Percentiles rank a stretch among this genome's conserved stretches.
These are phyloP conservation scores for Apotomis capreana DNA, from an alignment of 2,888 invertebrate species.

Conservation along the genomic window DNA sequence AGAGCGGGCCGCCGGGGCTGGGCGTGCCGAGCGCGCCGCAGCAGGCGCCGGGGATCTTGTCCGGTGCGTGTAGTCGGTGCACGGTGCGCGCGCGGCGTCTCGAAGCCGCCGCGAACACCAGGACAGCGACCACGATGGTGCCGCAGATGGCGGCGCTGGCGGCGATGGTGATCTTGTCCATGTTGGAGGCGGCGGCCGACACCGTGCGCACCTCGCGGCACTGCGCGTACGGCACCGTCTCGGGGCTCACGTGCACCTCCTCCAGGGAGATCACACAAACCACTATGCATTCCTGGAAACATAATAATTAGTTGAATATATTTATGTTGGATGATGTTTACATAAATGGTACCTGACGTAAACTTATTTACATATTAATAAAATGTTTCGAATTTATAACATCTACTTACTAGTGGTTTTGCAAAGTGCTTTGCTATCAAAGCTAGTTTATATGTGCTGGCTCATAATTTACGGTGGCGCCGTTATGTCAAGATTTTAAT, in stretches of 20 bases:
- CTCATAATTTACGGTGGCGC: too few relatives aligned
- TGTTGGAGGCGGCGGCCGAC: conserved; percentile 91
- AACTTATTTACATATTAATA: too few relatives aligned
- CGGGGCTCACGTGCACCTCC: conserved; percentile 93
- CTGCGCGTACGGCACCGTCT: conserved; percentile 92
- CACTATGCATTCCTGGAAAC: conserved; percentile 92
- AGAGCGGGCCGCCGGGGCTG: conserved; percentile 90
- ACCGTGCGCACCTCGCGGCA: conserved; percentile 95
- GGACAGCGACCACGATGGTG: conserved; percentile 94
- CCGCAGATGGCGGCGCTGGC: conserved; percentile 97
- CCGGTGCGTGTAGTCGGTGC: conserved; percentile 86
- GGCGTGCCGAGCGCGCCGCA: conserved; percentile 89
- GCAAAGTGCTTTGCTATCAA: too few relatives aligned
- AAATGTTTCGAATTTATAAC: too few relatives aligned
- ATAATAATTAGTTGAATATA: conserved; percentile 5
- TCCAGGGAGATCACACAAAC: conserved; percentile 96
- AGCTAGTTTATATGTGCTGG: too few relatives aligned
- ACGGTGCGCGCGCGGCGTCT: conserved; percentile 90
- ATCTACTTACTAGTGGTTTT: too few relatives aligned
- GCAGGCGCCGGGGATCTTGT: conserved; percentile 91
- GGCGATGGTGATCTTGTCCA: conserved; percentile 97
- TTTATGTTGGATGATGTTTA: neutral
- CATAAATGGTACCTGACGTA: too few relatives aligned
- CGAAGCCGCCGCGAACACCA: conserved; percentile 94
- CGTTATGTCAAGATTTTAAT: neutral